Conservation (phyloP, 2,113 vertebrate genomes). For the Meriones unguiculatus region DNA sequence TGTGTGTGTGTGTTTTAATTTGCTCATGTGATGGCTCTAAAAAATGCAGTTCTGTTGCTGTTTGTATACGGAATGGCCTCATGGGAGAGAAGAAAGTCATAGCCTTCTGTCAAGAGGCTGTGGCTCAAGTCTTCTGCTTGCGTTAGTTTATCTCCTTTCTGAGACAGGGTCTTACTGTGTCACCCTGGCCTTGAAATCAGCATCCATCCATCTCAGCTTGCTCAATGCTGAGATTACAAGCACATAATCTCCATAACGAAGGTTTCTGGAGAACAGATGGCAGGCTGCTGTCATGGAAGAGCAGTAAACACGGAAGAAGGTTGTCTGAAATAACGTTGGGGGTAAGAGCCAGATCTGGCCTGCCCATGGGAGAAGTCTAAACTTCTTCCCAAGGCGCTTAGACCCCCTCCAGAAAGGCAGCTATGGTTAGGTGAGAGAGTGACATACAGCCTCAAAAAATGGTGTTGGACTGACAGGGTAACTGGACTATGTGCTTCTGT, state of each 20-base stretch:
- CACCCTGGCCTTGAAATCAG: not conserved
- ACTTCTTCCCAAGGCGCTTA: not conserved
- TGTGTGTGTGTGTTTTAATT: not conserved
- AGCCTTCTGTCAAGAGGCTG: not conserved
- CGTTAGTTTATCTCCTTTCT: not conserved
- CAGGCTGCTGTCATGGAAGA: not conserved
- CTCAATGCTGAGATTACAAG: not conserved
- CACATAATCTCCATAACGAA: not conserved
- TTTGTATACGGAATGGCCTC: not conserved
- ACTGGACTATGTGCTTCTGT: not conserved
- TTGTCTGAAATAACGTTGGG: not conserved
- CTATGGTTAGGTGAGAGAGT: not conserved
- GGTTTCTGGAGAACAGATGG: not conserved
- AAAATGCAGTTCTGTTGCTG: not conserved
- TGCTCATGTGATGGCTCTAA: not conserved
- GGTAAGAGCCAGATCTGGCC: not conserved
- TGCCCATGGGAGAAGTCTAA: not conserved
- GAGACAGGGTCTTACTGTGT: not conserved
- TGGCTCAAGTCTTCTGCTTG: not conserved
- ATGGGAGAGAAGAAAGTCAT: not conserved
- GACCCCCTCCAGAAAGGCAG: not conserved
- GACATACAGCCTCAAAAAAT: not conserved
- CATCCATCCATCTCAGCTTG: too few species aligned
- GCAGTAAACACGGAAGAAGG: not conserved
- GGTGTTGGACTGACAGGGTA: too few species aligned